These are phyloP conservation scores for Aporrectodea caliginosa DNA, from an alignment of 1,140 invertebrate species.

Conservation along the genomic window DNA sequence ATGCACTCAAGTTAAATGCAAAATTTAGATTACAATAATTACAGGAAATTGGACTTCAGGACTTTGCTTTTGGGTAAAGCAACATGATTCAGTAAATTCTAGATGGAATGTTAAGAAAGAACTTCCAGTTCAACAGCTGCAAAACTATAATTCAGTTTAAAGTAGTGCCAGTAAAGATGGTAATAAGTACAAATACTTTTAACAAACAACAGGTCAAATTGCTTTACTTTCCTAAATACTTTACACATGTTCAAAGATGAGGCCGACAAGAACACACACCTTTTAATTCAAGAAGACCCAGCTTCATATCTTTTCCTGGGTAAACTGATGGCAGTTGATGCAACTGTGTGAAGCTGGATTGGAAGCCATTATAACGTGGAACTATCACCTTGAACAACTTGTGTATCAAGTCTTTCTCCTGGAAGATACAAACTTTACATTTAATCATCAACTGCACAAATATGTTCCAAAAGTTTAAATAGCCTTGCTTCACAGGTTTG, in stretches of 20 bases:
- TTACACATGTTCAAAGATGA: not conserved
- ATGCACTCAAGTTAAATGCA: not conserved
- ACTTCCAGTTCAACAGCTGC: not conserved
- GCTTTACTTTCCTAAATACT: not conserved
- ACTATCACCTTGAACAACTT: conserved; percentile 90
- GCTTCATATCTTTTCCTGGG: conserved; percentile 53
- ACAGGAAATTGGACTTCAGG: no score
- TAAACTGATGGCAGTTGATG: conserved; percentile 65
- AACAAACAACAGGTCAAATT: not conserved
- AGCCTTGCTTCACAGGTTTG: no score
- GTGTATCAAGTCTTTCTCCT: conserved; percentile 81
- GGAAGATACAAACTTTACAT: no score
- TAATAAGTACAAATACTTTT: not conserved
- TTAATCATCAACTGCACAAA: no score
- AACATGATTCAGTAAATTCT: no score
- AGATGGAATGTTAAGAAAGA: not conserved
- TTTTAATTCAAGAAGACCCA: conserved; percentile 72
- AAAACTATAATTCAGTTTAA: no score
- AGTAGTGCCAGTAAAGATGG: not conserved
- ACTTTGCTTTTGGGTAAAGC: no score
- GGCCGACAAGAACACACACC: conserved; percentile 53
- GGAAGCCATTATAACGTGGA: conserved; percentile 69
- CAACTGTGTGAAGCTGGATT: conserved; percentile 69
- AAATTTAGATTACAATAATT: not conserved
- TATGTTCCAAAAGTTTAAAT: no score